These are phyloP conservation scores for Nezara viridula DNA, from an alignment of 2,888 invertebrate species.

Conservation along the genomic window DNA sequence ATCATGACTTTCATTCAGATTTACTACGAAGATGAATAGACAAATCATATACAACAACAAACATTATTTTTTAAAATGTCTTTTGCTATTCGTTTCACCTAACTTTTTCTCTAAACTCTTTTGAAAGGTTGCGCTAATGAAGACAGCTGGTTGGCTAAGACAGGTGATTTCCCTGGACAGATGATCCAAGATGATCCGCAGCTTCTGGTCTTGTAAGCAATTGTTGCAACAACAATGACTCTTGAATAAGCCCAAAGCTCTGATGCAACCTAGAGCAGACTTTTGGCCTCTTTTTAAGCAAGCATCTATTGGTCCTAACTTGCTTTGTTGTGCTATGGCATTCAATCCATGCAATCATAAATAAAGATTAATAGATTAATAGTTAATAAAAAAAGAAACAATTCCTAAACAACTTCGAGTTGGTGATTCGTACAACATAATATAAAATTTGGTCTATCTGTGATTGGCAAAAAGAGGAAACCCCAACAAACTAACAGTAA, in stretches of 20 bases:
- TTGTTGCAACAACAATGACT: conserved; percentile 33
- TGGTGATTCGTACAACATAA: no score
- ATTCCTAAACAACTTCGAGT: no score
- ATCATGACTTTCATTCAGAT: no score
- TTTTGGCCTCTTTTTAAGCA: conserved; percentile 1
- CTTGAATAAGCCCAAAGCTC: not conserved
- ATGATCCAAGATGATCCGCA: conserved; percentile 35
- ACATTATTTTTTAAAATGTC: no score
- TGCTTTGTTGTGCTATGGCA: not conserved
- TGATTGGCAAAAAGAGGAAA: no score
- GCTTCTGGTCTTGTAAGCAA: not conserved
- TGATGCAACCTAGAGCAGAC: not conserved
- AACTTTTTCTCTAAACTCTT: not conserved
- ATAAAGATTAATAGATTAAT: not conserved
- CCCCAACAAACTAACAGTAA: no score
- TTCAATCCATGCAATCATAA: not conserved
- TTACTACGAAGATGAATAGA: no score
- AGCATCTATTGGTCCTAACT: not conserved
- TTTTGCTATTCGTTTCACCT: not conserved
- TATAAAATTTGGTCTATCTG: no score
- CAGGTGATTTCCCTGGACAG: conserved; percentile 1
- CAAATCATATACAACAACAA: no score
- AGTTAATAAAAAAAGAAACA: no score
- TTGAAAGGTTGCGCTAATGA: not conserved
- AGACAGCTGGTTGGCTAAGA: not conserved